Evolutionary conservation across 92 coral and sea anemone genomes (phyloP).

Genomic region (Ricordea florida): DNA sequence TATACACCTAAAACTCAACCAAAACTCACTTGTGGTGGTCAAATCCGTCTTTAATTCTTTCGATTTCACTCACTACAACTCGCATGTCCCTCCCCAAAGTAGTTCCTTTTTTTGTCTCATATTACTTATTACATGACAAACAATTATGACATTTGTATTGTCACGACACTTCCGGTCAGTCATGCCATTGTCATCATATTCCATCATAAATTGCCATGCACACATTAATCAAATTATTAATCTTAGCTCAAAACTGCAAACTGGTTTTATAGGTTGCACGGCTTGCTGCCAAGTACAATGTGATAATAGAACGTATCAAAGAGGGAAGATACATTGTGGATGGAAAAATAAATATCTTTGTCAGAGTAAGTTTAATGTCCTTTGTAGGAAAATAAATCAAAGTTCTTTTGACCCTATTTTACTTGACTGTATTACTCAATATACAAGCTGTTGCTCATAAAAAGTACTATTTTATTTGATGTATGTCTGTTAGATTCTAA

Average conservation of each 20-base stretch:
- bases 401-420: background rate
- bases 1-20: no score
- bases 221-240: background rate
- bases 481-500: constrained; percentile 65
- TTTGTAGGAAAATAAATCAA: background rate
- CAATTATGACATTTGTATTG: no score
- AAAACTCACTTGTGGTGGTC: no score
- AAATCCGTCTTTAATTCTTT: no score
- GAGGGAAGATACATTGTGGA: constrained; percentile 97
- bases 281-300: constrained; percentile 81
- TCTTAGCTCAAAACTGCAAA: background rate
- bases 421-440: background rate
- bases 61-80: no score
- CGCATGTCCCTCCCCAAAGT: no score
- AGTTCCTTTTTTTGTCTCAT: no score
- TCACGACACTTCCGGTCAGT: no score
- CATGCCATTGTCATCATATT: no score
- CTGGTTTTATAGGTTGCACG: constrained; percentile 65
- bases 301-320: constrained; percentile 77
- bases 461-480: background rate
- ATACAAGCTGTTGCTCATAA: background rate
- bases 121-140: no score
- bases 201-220: no score
- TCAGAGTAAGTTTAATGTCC: constrained; percentile 95
- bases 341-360: constrained; percentile 95